Conservation (phyloP, 2,797 vertebrate species). For the Smutsia temminckii region DNA sequence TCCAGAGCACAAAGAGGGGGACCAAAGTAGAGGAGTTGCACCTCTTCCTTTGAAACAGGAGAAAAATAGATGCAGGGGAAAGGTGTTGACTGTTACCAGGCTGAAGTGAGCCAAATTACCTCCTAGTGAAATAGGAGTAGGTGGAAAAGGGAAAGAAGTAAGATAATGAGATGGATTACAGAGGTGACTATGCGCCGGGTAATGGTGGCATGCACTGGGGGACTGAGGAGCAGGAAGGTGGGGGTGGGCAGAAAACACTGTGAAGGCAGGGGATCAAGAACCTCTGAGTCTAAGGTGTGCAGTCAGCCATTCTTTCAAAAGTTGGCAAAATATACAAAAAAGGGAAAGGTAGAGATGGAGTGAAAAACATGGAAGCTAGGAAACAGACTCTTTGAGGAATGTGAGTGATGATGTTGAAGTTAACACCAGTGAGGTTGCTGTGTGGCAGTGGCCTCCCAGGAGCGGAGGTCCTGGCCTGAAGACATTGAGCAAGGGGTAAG, state of each 20-base stretch:
- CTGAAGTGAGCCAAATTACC: background rate
- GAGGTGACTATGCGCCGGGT: background rate
- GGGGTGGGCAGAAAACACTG: too few species aligned
- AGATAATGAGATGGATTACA: background rate
- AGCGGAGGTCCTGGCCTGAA: background rate
- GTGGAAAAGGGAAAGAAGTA: background rate
- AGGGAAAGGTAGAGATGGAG: background rate
- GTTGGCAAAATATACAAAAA: background rate
- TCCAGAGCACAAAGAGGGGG: background rate
- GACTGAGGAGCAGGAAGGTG: too few species aligned
- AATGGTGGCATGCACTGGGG: rapidly evolving
- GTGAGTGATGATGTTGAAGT: background rate
- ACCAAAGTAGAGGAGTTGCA: too few species aligned
- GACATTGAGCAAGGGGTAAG: background rate
- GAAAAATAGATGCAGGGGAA: background rate
- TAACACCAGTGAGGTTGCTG: background rate
- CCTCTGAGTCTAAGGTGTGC: background rate
- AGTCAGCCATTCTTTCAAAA: background rate
- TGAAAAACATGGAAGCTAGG: background rate
- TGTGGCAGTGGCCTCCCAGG: background rate
- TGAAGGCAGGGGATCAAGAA: background rate
- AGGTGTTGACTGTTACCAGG: background rate
- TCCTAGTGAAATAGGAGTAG: background rate
- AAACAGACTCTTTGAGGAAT: background rate
- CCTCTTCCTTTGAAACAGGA: background rate